Base-by-base conservation (phyloP, 2,113 vertebrate genomes). In the Hydrolagus affinis region DNA sequence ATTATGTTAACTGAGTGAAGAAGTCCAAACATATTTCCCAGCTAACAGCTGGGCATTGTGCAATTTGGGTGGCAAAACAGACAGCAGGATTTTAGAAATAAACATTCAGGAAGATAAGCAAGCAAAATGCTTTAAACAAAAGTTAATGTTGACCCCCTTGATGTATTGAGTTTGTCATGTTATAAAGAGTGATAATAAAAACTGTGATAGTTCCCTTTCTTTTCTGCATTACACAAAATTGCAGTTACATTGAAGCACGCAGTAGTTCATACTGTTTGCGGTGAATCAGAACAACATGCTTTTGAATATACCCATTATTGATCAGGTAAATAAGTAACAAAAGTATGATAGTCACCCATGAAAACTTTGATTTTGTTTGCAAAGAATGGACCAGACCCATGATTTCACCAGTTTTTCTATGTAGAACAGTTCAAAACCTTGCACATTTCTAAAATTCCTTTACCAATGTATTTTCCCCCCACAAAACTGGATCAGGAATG, bases 1-100 rank as follows among this genome's bases (percentile, higher is more conserved):
- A 44, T 44, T 44, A 44, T 71, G 11, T 19, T 64, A 23, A 8
- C 44, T 57, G 57, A 80, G 11, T 6, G 62, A 21, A 76, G 17
- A 64, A 32, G 85, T 86, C 8, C 78, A 85, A 12, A 60, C 6
- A 62, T 25, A 12, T 56, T 56, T 85, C 85, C 19, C 66, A 56
- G 0, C 0, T 66, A 85, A 85, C 86, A 86, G 23, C 44, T 85
- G 86, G 85, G 60, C 73, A 56, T 75, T 75, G 73, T 75, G 56
- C 86, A 88, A 17, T 9, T 11, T 85, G 85, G 86, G 85, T 85
- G 91, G 88, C 86, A 89, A 70, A 75, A 23, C 85, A 85, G 64
- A 85, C 69, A 30, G 56, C 66, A 57, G 32, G 30, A 32, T 21
- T 56, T 72, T 44, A 70, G 12, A 15, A 44, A 44, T 70, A 68